Conservation (phyloP, 2,113 vertebrate species). For the Malurus cyaneus region DNA sequence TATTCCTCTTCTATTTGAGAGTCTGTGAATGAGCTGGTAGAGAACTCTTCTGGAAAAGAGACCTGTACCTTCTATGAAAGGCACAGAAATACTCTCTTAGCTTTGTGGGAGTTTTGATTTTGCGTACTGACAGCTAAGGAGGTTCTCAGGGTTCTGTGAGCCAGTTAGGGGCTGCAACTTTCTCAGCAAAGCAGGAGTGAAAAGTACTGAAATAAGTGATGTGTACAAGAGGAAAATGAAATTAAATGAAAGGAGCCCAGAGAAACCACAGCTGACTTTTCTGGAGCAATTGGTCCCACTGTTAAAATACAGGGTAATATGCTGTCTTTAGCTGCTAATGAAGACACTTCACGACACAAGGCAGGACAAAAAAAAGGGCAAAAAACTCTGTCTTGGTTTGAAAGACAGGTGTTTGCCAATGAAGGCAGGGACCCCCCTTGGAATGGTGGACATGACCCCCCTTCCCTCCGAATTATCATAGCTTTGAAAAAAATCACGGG, state of each 20-base stretch:
- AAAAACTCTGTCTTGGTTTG: not conserved
- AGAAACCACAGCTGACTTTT: not conserved
- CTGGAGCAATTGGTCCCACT: not conserved
- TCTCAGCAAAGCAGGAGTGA: not conserved
- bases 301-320: not conserved
- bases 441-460: too few species aligned
- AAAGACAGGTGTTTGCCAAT: too few species aligned
- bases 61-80: not conserved
- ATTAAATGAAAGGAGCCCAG: not conserved
- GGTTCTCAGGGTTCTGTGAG: not conserved
- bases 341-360: not conserved
- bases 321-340: not conserved
- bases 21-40: not conserved
- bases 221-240: not conserved
- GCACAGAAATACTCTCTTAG: not conserved
- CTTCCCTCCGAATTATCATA: too few species aligned
- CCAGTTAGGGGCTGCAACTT: not conserved
- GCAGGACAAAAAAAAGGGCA: not conserved
- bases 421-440: too few species aligned
- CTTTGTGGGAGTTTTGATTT: not conserved
- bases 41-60: not conserved
- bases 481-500: too few species aligned
- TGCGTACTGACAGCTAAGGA: not conserved
- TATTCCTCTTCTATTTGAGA: not conserved
- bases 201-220: not conserved